These are phyloP conservation scores for Brachypalpus laphriformis DNA, from an alignment of 2,888 invertebrate genomes.

Conservation along the genomic window DNA sequence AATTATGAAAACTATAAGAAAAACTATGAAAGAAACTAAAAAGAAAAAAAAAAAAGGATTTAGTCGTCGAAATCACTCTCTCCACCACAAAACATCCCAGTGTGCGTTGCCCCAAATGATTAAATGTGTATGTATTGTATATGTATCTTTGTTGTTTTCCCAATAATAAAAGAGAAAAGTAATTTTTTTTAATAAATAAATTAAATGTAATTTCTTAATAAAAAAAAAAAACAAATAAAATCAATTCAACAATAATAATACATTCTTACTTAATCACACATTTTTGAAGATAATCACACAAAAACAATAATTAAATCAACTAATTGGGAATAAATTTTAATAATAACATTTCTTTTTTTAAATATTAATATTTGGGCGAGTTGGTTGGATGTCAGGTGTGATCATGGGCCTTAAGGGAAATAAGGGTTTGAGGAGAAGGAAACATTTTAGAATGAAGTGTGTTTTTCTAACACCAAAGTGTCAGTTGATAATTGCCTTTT, in stretches of 20 bases:
- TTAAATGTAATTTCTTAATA: conserved; percentile 46
- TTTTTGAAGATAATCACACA: conserved; percentile 50
- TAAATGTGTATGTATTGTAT: conserved; percentile 65
- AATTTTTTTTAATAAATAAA: conserved; percentile 30
- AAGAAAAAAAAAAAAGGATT: conserved; percentile 71
- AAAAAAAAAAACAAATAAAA: conserved; percentile 6
- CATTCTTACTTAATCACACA: conserved; percentile 58
- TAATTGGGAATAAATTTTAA: conserved; percentile 24
- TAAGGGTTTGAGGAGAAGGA: too few relatives aligned
- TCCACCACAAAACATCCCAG: conserved; percentile 61
- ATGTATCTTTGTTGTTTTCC: conserved; percentile 46
- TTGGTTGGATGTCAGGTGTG: background rate
- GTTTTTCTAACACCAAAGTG: too few relatives aligned
- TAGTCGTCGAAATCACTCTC: conserved; percentile 74
- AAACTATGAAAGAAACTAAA: conserved; percentile 68
- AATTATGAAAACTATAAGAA: conserved; percentile 17
- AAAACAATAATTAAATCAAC: conserved; percentile 9
- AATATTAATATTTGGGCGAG: conserved; percentile 12
- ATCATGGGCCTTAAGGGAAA: too few relatives aligned
- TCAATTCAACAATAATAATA: conserved; percentile 37
- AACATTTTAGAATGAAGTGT: background rate
- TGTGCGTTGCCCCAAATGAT: conserved; percentile 59
- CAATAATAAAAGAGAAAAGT: conserved; percentile 19
- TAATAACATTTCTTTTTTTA: background rate
- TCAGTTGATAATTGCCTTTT: too few relatives aligned